Percentiles rank a stretch among this genome's conserved stretches.
Evolutionary conservation across 2,888 invertebrate species (phyloP).

Genomic region (Atrina japonica): DNA sequence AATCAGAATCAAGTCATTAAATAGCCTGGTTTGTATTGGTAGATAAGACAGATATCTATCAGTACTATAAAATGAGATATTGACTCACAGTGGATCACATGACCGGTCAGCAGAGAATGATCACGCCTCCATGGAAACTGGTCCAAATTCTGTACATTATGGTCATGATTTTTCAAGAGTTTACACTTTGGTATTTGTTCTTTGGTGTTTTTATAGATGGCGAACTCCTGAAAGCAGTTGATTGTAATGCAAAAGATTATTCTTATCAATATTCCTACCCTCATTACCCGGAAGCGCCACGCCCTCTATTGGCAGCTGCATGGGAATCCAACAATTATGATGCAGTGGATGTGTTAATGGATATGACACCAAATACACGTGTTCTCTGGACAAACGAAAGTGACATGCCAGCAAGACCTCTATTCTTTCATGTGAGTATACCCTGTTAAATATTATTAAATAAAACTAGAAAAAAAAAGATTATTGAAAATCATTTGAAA

Average conservation of each 20-base stretch:
- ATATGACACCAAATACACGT: slow-evolving; percentile 64
- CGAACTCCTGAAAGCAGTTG: slow-evolving; percentile 59
- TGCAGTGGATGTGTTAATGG: slow-evolving; percentile 70
- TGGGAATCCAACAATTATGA: slow-evolving; percentile 72
- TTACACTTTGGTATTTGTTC: background rate
- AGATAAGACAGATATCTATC: too few species aligned
- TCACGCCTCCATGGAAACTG: too few species aligned
- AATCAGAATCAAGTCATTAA: too few species aligned
- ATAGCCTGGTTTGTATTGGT: too few species aligned
- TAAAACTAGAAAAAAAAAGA: too few species aligned
- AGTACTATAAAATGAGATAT: too few species aligned
- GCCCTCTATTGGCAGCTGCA: slow-evolving; percentile 70
- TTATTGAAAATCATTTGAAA: too few species aligned
- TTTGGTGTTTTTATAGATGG: slow-evolving; percentile 51
- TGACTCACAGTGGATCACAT: too few species aligned
- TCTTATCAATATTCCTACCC: slow-evolving; percentile 66
- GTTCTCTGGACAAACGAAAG: slow-evolving; percentile 61
- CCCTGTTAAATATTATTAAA: too few species aligned
- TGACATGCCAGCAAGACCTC: slow-evolving; percentile 60
- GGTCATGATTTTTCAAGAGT: too few species aligned
- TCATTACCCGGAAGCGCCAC: slow-evolving; percentile 60
- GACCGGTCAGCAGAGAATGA: too few species aligned
- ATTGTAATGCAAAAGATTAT: slow-evolving; percentile 66
- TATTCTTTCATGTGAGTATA: slow-evolving; percentile 72
- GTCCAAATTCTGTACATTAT: too few species aligned